These are phyloP conservation scores for Anolis apletophallus DNA, from an alignment of 2,797 vertebrate species.

Conservation along the genomic window DNA sequence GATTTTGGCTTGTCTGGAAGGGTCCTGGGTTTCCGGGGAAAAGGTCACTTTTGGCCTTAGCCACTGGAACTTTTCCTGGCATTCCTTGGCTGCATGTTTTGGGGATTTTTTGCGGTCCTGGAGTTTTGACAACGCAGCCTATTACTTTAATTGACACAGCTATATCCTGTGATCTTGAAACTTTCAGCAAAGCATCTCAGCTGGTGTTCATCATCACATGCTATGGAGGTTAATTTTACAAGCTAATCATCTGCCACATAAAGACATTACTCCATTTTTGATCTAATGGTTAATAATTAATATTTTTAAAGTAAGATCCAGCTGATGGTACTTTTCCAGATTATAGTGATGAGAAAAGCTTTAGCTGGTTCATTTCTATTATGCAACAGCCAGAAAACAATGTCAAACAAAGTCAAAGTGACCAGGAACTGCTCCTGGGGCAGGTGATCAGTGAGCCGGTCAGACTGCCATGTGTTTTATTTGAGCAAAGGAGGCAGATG, in stretches of 20 bases:
- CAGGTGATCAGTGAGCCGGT: background rate
- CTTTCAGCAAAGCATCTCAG: background rate
- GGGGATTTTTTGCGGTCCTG: too few relatives aligned
- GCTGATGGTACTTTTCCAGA: background rate
- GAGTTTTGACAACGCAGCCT: background rate
- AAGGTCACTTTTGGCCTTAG: too few relatives aligned
- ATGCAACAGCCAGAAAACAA: background rate
- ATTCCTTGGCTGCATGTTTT: too few relatives aligned
- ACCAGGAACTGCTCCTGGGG: background rate
- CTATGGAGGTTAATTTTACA: background rate
- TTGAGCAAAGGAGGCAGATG: background rate
- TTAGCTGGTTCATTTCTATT: background rate
- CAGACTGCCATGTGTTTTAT: background rate
- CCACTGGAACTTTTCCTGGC: too few relatives aligned
- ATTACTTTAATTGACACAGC: background rate
- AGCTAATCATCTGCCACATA: background rate
- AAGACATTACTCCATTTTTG: background rate
- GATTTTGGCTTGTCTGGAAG: too few relatives aligned
- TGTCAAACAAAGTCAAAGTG: background rate
- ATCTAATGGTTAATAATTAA: background rate
- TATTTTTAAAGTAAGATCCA: background rate
- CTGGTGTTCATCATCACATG: background rate
- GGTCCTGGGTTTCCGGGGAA: too few relatives aligned
- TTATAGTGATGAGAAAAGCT: background rate
- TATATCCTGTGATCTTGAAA: background rate